Percentiles rank a stretch among this genome's conserved stretches.
phyloP scores from a whole-genome alignment of 2,113 vertebrate species.

The Protobothrops mucrosquamatus region DNA sequence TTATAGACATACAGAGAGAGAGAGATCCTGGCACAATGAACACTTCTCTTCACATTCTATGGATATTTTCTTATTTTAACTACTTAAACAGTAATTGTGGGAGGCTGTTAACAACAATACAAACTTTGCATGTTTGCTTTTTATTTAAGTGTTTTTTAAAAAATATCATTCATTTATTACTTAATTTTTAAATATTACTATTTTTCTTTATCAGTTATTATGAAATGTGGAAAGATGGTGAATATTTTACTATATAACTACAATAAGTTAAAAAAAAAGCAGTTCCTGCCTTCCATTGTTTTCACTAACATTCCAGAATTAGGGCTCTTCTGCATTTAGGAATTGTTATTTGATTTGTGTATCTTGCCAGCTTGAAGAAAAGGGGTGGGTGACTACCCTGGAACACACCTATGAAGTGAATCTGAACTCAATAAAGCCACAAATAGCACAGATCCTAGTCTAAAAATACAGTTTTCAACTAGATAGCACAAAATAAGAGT shows the following conservation, averaged over 20 bases:
- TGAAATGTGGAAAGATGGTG: background rate
- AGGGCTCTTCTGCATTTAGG: background rate
- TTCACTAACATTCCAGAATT: background rate
- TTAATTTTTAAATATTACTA: background rate
- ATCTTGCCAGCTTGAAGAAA: background rate
- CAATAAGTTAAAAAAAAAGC: background rate
- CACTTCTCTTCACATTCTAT: background rate
- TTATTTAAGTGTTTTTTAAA: background rate
- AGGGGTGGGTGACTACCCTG: background rate
- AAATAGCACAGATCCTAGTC: background rate
- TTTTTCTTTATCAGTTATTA: background rate
- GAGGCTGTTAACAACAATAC: background rate
- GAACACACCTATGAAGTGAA: background rate
- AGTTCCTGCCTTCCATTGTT: background rate
- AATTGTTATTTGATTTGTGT: background rate
- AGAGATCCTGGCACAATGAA: background rate
- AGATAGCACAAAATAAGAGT: background rate
- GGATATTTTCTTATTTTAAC: background rate
- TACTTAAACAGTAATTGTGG: background rate
- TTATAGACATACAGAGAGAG: background rate
- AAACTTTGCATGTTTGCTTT: background rate
- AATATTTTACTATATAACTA: background rate
- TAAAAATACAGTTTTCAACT: background rate
- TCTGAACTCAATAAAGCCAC: background rate
- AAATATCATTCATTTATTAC: background rate